These are phyloP conservation scores for Orius laevigatus DNA, from an alignment of 1,140 invertebrate species.

Conservation along the genomic window DNA sequence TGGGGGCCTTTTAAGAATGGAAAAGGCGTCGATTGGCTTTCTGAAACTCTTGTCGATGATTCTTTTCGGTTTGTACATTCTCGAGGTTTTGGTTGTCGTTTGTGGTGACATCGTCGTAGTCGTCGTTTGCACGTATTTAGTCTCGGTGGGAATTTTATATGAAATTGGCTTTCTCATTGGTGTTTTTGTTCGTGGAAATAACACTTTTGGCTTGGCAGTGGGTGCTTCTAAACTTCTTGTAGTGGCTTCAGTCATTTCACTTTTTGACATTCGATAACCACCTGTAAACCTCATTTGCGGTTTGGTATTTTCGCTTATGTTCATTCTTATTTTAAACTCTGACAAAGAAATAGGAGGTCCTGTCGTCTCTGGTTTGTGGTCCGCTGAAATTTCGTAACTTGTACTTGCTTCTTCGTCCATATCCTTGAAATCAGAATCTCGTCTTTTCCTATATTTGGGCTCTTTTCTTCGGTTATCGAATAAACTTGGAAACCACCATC, in stretches of 20 bases:
- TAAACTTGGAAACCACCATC: slow-evolving; percentile 7
- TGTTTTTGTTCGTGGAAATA: slow-evolving; percentile 11
- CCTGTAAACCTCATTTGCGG: background rate
- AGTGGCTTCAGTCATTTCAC: background rate
- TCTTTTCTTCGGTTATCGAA: slow-evolving; percentile 10
- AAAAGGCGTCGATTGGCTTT: slow-evolving; percentile 14
- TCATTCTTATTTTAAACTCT: no score
- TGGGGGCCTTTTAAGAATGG: slow-evolving; percentile 7
- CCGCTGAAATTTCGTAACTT: background rate
- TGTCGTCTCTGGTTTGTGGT: slow-evolving; percentile 3
- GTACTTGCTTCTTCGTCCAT: background rate
- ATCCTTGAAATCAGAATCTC: background rate
- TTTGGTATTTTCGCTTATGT: no score
- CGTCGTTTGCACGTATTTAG: background rate
- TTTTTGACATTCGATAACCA: no score
- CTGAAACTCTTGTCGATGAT: slow-evolving; percentile 12
- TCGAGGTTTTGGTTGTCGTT: slow-evolving; percentile 14
- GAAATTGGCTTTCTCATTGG: slow-evolving; percentile 11
- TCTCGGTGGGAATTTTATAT: background rate
- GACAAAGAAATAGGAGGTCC: background rate
- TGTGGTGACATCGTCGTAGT: background rate
- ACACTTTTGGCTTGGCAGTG: slow-evolving; percentile 10
- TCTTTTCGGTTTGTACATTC: slow-evolving; percentile 19
- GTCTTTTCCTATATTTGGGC: slow-evolving; percentile 8
- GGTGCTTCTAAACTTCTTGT: background rate